Evolutionary conservation across 2,797 vertebrate species (phyloP).

Genomic region (Acrossocheilus fasciatus): DNA sequence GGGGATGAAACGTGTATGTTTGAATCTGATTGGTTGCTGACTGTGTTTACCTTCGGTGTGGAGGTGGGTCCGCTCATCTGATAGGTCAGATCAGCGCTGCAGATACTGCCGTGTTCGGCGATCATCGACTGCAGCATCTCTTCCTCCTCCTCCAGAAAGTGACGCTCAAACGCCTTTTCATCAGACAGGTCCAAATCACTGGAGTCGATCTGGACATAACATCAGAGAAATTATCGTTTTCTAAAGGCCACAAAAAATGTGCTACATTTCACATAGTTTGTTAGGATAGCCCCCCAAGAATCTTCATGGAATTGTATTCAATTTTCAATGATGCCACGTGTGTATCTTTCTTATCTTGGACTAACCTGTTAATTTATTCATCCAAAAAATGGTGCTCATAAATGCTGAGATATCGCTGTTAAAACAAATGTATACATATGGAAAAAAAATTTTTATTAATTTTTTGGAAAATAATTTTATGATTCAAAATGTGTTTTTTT

Average conservation of each 20-base stretch:
- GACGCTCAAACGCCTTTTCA: slow-evolving; percentile 81
- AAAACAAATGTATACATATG: not conserved
- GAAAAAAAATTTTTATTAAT: not conserved
- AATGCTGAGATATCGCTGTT: not conserved
- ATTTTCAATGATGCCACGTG: not conserved
- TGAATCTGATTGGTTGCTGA: not conserved
- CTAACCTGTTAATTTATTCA: no score
- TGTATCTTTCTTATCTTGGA: not conserved
- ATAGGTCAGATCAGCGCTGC: slow-evolving; percentile 79
- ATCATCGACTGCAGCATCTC: slow-evolving; percentile 86
- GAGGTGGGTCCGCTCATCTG: slow-evolving; percentile 75
- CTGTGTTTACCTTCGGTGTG: slow-evolving; percentile 82
- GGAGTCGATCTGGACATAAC: slow-evolving; percentile 85
- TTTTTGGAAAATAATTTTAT: not conserved
- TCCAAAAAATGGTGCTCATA: not conserved
- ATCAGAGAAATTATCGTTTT: not conserved
- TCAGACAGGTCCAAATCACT: slow-evolving; percentile 83
- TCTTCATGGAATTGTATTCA: not conserved
- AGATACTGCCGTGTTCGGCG: slow-evolving; percentile 83
- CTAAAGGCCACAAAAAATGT: not conserved
- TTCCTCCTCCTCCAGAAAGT: slow-evolving; percentile 79
- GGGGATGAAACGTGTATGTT: not conserved
- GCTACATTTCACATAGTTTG: not conserved
- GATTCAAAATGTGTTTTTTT: not conserved
- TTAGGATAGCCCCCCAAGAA: not conserved